These are phyloP conservation scores for Hippopotamus amphibius DNA, from an alignment of 2,113 vertebrate genomes.

Conservation along the genomic window DNA sequence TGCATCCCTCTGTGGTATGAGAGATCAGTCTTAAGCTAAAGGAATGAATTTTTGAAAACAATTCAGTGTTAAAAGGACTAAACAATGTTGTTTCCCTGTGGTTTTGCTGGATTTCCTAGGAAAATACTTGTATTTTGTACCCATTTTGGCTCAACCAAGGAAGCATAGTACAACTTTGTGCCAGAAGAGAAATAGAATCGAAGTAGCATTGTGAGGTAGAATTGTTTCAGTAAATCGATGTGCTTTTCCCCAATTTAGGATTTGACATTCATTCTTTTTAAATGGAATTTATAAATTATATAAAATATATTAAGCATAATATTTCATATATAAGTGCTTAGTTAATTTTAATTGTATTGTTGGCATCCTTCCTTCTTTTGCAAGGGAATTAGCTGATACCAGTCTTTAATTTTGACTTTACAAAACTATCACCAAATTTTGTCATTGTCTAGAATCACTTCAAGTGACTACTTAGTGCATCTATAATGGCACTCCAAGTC, in stretches of 20 bases:
- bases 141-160: not conserved
- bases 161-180: not conserved
- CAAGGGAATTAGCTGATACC: not conserved
- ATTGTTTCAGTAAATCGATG: not conserved
- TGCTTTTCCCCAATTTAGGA: not conserved
- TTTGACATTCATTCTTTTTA: conserved; percentile 10
- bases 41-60: not conserved
- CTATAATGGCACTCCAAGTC: not conserved
- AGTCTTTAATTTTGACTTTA: not conserved
- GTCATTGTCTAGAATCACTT: not conserved
- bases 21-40: not conserved
- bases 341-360: not conserved
- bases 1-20: not conserved
- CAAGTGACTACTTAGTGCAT: not conserved
- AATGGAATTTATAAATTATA: not conserved
- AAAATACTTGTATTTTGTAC: not conserved
- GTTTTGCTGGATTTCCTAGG: not conserved
- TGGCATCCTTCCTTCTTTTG: not conserved
- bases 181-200: not conserved
- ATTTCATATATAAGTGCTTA: not conserved
- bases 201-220: not conserved
- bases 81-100: not conserved
- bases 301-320: not conserved
- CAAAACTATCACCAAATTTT: not conserved
- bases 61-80: not conserved